Percentiles rank a stretch among this genome's conserved stretches.
These are phyloP conservation scores for Phylloscopus trochilus DNA, from an alignment of 2,113 vertebrate genomes.

Conservation along the genomic window DNA sequence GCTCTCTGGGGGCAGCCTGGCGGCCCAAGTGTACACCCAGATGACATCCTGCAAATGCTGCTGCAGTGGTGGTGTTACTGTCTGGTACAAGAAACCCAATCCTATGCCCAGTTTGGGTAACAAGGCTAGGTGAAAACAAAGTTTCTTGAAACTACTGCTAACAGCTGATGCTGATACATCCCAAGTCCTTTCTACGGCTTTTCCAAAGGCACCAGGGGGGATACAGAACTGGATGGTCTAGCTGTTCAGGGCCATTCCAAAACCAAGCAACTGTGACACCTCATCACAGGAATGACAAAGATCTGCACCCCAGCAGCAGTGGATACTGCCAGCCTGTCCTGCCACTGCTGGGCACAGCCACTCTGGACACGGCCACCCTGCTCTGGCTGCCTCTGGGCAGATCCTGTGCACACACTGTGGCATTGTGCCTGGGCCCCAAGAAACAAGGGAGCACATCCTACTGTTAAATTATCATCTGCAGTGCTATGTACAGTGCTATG, in stretches of 20 bases:
- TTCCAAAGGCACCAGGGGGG: background rate
- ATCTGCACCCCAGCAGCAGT: background rate
- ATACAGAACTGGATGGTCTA: background rate
- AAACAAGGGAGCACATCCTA: background rate
- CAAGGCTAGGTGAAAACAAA: background rate
- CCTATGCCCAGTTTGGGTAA: background rate
- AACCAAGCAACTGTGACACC: background rate
- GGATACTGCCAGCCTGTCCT: background rate
- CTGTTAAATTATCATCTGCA: constrained; percentile 17
- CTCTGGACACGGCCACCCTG: fast-evolving
- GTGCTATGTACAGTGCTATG: background rate
- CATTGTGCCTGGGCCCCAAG: background rate
- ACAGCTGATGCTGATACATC: background rate
- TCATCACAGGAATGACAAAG: background rate
- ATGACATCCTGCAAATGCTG: background rate
- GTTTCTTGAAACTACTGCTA: background rate
- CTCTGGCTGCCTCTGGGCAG: background rate
- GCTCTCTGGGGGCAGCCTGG: background rate
- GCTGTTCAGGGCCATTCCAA: background rate
- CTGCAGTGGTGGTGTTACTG: background rate
- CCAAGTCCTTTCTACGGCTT: background rate
- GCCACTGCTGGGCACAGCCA: background rate
- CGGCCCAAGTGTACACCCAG: background rate
- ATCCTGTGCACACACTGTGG: background rate
- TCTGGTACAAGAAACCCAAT: background rate